Base-by-base conservation (phyloP, 2,113 vertebrate genomes). In the Coracopsis vasa region DNA sequence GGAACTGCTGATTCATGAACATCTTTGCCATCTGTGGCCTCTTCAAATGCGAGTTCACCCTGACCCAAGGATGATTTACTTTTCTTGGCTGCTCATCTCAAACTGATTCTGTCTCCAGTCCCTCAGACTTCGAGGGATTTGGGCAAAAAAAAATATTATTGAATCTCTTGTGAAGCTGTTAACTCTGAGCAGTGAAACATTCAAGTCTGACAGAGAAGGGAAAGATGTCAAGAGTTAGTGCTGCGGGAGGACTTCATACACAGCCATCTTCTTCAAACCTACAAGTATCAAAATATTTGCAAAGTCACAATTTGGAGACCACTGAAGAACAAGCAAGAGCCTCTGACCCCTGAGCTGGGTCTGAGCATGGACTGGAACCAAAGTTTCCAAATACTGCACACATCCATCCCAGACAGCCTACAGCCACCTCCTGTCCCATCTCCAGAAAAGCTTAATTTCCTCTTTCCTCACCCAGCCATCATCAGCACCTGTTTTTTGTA, bases 1-100 rank as follows among this genome's bases (percentile, higher is more conserved):
- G 86, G 80, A 96, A 91, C 35, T 81, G 96, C 88, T 95, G 80
- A 96, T 69, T 92, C 91, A 87, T 75, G 20, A 95, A 81, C 73
- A 87, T 87, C 65, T 65, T 75, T 85, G 77, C 62, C 69, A 62
- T 87, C 91, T 85, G 81, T 94, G 94, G 91, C 83, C 64, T 75
- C 86, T 94, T 86, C 83, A 95, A 90, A 92, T 62, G 45, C 84
- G 23, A 73, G 71, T 35, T 90, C 72, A 62, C 62, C 24, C 84
- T 66, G 77, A 89, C 58, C 56, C 73, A 77, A 91, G 70, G 88
- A 91, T 89, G 42, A 91, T 96, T 93, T 94, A 94, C 86, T 94
- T 94, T 82, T 94, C 72, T 91, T 91, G 95, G 86, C 66, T 85
- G 37, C 35, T 94, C 62, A 70, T 60, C 74, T 84, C 78, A 86